These are phyloP conservation scores for Pagrus major DNA, from an alignment of 2,113 vertebrate species.

Conservation along the genomic window DNA sequence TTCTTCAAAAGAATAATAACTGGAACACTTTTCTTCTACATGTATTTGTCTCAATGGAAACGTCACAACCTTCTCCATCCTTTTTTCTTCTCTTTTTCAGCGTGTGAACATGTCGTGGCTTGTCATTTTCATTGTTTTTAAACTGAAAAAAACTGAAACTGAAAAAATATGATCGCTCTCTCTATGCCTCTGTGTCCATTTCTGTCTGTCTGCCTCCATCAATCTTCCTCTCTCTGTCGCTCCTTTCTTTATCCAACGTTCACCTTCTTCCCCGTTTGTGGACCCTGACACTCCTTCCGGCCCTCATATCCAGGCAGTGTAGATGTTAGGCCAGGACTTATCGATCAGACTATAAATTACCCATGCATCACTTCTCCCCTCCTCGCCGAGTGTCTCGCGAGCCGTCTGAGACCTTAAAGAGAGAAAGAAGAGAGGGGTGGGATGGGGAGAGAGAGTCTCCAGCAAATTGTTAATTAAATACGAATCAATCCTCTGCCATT, in stretches of 20 bases:
- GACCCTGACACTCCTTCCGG: slow-evolving; percentile 80
- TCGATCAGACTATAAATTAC: slow-evolving; percentile 85
- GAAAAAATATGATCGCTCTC: slow-evolving; percentile 9
- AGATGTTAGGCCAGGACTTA: slow-evolving; percentile 85
- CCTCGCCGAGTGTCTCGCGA: slow-evolving; percentile 70
- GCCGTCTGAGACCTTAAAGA: slow-evolving; percentile 73
- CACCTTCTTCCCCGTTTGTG: slow-evolving; percentile 62
- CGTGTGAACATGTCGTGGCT: neutral
- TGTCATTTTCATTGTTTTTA: slow-evolving; percentile 23
- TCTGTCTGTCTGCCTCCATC: slow-evolving; percentile 6
- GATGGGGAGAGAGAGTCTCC: slow-evolving; percentile 84
- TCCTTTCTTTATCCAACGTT: slow-evolving; percentile 30
- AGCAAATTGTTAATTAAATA: slow-evolving; percentile 99
- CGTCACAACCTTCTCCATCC: neutral
- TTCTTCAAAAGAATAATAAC: too few species aligned
- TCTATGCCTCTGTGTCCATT: neutral
- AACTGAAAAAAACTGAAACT: too few species aligned
- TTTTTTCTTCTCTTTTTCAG: neutral
- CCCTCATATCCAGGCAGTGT: slow-evolving; percentile 83
- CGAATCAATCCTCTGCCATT: slow-evolving; percentile 94
- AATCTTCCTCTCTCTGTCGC: slow-evolving; percentile 33
- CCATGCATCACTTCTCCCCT: slow-evolving; percentile 75
- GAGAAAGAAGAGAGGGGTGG: slow-evolving; percentile 68
- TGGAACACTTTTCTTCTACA: too few species aligned
- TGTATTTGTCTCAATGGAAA: neutral